Conservation (phyloP, 2,888 invertebrate genomes). For the Agrotis exclamationis region DNA sequence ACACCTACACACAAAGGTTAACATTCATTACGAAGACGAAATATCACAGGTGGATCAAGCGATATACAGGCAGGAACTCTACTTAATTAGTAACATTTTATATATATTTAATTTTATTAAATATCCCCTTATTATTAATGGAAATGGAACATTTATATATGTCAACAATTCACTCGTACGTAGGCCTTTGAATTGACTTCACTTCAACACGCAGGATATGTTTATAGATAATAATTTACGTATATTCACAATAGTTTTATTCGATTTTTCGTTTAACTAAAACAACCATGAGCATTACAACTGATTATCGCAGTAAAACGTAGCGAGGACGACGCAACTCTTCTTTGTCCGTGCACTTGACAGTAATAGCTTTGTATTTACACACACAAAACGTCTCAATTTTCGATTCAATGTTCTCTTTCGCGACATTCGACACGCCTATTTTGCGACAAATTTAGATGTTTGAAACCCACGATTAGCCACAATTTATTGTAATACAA, state of each 20-base stretch:
- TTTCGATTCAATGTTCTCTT: slow-evolving; percentile 87
- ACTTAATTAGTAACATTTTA: slow-evolving; percentile 77
- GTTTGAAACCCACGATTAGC: slow-evolving; percentile 73
- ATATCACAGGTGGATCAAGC: slow-evolving; percentile 90
- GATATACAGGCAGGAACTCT: slow-evolving; percentile 89
- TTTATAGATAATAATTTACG: slow-evolving; percentile 74
- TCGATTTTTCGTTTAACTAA: slow-evolving; percentile 71
- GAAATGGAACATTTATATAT: slow-evolving; percentile 71
- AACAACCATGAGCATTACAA: slow-evolving; percentile 79
- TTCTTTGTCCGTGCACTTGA: slow-evolving; percentile 91
- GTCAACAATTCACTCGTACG: slow-evolving; percentile 79
- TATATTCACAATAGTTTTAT: slow-evolving; percentile 77
- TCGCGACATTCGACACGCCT: slow-evolving; percentile 89
- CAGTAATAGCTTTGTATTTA: slow-evolving; percentile 90
- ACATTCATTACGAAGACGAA: slow-evolving; percentile 80
- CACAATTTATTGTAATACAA: slow-evolving; percentile 79
- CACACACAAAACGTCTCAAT: slow-evolving; percentile 90
- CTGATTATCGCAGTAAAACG: slow-evolving; percentile 77
- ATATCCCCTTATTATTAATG: slow-evolving; percentile 70
- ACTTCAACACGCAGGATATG: slow-evolving; percentile 83
- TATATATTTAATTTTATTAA: slow-evolving; percentile 71
- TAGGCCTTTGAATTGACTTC: slow-evolving; percentile 87
- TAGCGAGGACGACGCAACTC: slow-evolving; percentile 79
- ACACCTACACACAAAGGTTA: slow-evolving; percentile 75
- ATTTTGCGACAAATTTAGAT: slow-evolving; percentile 72